A percentile compares a stretch with the other conserved stretches of the same genome.
These are phyloP conservation scores for Mustela lutreola DNA, from an alignment of 2,113 vertebrate genomes.

Conservation along the genomic window DNA sequence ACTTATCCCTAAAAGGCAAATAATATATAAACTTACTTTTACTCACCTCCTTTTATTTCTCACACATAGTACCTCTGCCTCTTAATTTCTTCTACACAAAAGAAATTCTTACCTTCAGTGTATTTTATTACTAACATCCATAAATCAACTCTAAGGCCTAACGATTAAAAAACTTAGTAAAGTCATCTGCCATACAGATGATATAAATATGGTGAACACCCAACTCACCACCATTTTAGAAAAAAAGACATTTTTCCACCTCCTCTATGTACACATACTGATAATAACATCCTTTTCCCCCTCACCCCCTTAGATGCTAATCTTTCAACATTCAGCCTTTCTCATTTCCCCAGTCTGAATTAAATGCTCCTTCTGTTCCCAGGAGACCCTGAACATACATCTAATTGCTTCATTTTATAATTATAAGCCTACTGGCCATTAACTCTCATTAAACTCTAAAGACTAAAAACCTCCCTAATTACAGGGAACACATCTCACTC, in stretches of 20 bases:
- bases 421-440: background rate
- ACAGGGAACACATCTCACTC: background rate
- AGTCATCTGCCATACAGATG: background rate
- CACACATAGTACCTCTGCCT: background rate
- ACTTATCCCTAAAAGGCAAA: constrained; percentile 44
- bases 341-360: background rate
- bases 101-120: constrained; percentile 37
- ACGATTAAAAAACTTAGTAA: background rate
- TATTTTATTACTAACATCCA: background rate
- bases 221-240: background rate
- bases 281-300: background rate
- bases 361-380: background rate
- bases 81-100: constrained; percentile 32
- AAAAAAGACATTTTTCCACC: background rate
- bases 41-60: constrained; percentile 46
- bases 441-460: background rate
- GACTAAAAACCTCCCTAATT: constrained; percentile 29
- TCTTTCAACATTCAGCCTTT: background rate
- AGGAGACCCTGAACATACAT: background rate
- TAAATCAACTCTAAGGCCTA: background rate
- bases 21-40: constrained; percentile 29
- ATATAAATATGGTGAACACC: background rate
- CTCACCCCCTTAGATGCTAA: background rate
- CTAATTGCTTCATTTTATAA: background rate
- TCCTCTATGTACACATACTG: background rate